Base-by-base conservation (phyloP, 2,888 invertebrate genomes). In the Phortica okadai region DNA sequence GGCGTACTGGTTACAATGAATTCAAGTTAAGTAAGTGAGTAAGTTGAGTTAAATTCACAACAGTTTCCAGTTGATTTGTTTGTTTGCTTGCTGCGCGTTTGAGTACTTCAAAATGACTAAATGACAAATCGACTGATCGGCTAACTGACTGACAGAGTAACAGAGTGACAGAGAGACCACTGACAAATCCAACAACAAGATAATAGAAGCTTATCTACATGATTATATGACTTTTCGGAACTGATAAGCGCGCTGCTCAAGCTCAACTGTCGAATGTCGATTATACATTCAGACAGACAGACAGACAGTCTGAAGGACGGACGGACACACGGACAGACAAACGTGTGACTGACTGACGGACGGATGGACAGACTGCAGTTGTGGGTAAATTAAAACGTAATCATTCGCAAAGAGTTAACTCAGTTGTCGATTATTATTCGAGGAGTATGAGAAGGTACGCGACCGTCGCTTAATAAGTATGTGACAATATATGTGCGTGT, bases 381-480 rank as follows among this genome's bases (percentile, higher is more conserved):
- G 81, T 85, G 86, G 85, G 81, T 87, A 82, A 87, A 87, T 86
- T 84, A 82, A 86, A 85, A 86, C 86, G 84, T 86, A 84, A 82
- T 85, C 85, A 85, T 88, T 88, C 86, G 88, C 82, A 82, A 85
- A 45, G 83, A 80, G 62, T 78, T 79, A 76, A 76, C 75, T 67
- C 67, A 67, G 67, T 66, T 67, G 70, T 72, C 21, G 66, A 10
- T 54, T 54, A 14, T 14, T 54, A n/a, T 54, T 54, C 11, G 10
- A 14, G 54, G 1, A 14, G 54, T 54, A 33, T 33, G 33, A 33
- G 33, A 33, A 33, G 33, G 33, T 33, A 33, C 33, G 33, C 33
- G 3, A 5, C 4, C 33, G 33, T 33, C 33, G 33, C 33, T 33
- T 33, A 33, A 33, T 33, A 56, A 11, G 33, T 33, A 56, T 56